Evolutionary conservation across 2,797 vertebrate species (phyloP).

Genomic region (Malurus leucopterus): DNA sequence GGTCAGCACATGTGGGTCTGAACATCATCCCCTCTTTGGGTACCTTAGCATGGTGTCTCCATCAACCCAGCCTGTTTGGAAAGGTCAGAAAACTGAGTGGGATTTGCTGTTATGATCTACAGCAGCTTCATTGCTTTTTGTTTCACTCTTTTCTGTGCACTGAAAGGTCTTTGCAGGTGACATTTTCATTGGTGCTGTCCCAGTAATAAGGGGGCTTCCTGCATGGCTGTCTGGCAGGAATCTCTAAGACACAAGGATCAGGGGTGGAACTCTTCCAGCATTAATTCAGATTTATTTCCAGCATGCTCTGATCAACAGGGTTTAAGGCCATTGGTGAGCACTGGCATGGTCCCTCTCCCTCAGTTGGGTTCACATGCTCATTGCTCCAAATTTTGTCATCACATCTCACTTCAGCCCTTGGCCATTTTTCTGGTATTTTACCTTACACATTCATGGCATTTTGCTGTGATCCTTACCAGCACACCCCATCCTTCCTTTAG

Average conservation of each 20-base stretch:
- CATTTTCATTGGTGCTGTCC: fast-evolving
- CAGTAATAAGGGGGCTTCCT: not conserved
- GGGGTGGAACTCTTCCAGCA: not conserved
- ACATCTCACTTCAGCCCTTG: not conserved
- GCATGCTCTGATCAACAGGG: not conserved
- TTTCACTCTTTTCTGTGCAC: not conserved
- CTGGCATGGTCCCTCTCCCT: not conserved
- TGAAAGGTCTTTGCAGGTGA: not conserved
- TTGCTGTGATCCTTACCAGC: not conserved
- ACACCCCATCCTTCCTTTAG: not conserved
- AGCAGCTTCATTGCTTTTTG: not conserved
- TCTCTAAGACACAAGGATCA: not conserved
- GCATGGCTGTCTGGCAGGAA: not conserved
- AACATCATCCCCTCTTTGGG: not conserved
- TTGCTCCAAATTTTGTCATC: not conserved
- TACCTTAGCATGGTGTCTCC: fast-evolving
- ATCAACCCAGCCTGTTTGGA: not conserved
- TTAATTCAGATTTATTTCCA: not conserved
- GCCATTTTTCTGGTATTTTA: not conserved
- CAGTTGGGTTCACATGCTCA: not conserved
- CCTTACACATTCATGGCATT: fast-evolving
- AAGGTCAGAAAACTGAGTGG: not conserved
- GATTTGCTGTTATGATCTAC: not conserved
- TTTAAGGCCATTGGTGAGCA: not conserved
- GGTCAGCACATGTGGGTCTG: not conserved